A percentile compares a stretch with the other conserved stretches of the same genome.
phyloP scores from a whole-genome alignment of 2,797 vertebrate species.

The Crocidura indochinensis region DNA sequence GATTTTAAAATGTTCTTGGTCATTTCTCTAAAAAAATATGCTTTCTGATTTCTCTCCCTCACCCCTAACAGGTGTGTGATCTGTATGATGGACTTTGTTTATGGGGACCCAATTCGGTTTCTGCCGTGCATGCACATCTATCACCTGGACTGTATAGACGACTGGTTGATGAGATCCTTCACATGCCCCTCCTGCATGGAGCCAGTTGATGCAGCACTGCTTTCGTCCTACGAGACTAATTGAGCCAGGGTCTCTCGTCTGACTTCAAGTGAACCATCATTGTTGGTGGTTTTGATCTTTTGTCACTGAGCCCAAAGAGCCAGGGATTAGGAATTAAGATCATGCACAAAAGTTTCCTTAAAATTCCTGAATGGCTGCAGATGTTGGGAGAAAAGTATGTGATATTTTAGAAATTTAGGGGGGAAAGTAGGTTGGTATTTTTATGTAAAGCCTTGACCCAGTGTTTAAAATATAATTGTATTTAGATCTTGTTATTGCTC shows the following conservation, averaged over 20 bases:
- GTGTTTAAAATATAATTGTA: constrained; percentile 88
- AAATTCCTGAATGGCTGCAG: constrained; percentile 91
- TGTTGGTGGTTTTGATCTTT: constrained; percentile 91
- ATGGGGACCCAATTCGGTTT: constrained; percentile 97
- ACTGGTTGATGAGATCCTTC: constrained; percentile 99
- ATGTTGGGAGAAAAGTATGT: constrained; percentile 88
- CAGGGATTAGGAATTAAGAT: constrained; percentile 92
- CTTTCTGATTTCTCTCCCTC: constrained; percentile 45
- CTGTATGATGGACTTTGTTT: constrained; percentile 99
- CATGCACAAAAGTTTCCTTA: constrained; percentile 91
- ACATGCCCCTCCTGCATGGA: constrained; percentile 99
- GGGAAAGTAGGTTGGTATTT: constrained; percentile 90
- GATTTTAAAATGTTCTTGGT: constrained; percentile 47
- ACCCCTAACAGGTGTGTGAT: constrained; percentile 94
- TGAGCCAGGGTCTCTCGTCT: constrained; percentile 91
- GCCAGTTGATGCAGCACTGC: constrained; percentile 97
- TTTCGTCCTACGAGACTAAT: constrained; percentile 97
- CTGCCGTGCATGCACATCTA: constrained; percentile 99
- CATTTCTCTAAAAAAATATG: constrained; percentile 53
- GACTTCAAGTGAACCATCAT: constrained; percentile 89
- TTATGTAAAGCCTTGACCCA: constrained; percentile 92
- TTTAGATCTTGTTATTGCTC: constrained; percentile 90
- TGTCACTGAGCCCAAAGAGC: constrained; percentile 92
- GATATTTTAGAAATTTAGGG: constrained; percentile 91
- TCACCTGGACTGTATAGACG: constrained; percentile 99